phyloP scores from a whole-genome alignment of 2,888 invertebrate genomes.

The Gastrophysa polygoni region DNA sequence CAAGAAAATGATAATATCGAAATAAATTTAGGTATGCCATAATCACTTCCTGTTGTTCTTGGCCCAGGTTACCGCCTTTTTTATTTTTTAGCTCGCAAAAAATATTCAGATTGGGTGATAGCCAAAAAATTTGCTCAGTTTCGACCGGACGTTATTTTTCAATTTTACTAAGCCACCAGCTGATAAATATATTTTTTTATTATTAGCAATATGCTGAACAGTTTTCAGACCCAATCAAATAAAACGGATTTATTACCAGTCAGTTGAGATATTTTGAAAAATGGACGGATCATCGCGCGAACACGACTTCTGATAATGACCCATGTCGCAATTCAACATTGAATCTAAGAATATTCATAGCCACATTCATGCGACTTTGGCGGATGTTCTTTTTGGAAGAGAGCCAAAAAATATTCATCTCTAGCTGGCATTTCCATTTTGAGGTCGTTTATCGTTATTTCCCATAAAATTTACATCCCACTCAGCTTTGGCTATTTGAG shows the following conservation, averaged over 20 bases:
- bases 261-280: too few relatives aligned
- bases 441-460: background rate
- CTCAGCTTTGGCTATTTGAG: too few relatives aligned
- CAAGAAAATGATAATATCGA: too few relatives aligned
- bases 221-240: background rate
- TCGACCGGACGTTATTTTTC: background rate
- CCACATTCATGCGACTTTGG: constrained; percentile 35
- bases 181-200: background rate
- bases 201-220: background rate
- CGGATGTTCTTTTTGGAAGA: constrained; percentile 33
- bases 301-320: constrained; percentile 40
- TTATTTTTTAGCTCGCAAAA: background rate
- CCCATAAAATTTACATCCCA: background rate
- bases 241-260: too few relatives aligned
- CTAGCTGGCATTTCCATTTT: background rate
- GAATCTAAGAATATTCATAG: constrained; percentile 40
- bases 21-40: background rate
- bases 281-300: too few relatives aligned
- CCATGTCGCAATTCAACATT: constrained; percentile 43
- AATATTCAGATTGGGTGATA: background rate
- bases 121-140: constrained; percentile 4
- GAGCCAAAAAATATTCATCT: constrained; percentile 26
- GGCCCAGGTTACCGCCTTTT: background rate
- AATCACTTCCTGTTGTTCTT: constrained; percentile 12
- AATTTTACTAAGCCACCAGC: background rate